A percentile compares a stretch with the other conserved stretches of the same genome.
phyloP scores from a whole-genome alignment of 2,797 vertebrate species.

The Ptychobarbus kaznakovi region DNA sequence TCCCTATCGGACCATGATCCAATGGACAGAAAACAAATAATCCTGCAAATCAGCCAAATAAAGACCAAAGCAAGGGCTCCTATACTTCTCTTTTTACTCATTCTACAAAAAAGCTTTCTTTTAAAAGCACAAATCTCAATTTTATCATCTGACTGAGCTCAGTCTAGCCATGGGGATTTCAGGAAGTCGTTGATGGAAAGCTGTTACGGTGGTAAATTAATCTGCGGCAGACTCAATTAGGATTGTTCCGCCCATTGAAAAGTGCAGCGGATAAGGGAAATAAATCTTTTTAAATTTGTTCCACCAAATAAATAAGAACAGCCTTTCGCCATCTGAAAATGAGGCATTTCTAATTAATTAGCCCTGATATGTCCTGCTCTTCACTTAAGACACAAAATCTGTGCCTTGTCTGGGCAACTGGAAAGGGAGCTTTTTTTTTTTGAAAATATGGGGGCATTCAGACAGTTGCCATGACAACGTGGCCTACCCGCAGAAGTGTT shows the following conservation, averaged over 20 bases:
- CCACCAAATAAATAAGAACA: slow-evolving; percentile 33
- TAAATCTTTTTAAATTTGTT: slow-evolving; percentile 3
- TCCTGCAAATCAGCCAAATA: slow-evolving; percentile 23
- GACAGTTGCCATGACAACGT: slow-evolving; percentile 38
- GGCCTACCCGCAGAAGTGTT: slow-evolving; percentile 44
- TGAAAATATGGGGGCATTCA: slow-evolving; percentile 15
- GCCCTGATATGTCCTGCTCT: not conserved
- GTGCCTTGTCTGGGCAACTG: slow-evolving; percentile 31
- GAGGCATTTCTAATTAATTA: slow-evolving; percentile 6
- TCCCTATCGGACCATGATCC: slow-evolving; percentile 11
- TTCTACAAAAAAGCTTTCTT: slow-evolving; percentile 14
- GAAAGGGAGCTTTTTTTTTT: slow-evolving; percentile 1
- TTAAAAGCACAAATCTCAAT: slow-evolving; percentile 33
- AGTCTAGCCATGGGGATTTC: slow-evolving; percentile 33
- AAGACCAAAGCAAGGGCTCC: not conserved
- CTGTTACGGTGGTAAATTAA: slow-evolving; percentile 24
- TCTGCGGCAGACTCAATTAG: slow-evolving; percentile 32
- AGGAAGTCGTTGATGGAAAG: slow-evolving; percentile 38
- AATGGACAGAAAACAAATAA: slow-evolving; percentile 33
- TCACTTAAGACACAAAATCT: slow-evolving; percentile 17
- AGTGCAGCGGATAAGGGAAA: slow-evolving; percentile 20
- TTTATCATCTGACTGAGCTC: slow-evolving; percentile 27
- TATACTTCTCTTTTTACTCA: not conserved
- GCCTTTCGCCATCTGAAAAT: slow-evolving; percentile 7
- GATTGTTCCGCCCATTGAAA: slow-evolving; percentile 30